Conservation (phyloP, 92 coral and sea anemone species). For the Porites cylindrica region DNA sequence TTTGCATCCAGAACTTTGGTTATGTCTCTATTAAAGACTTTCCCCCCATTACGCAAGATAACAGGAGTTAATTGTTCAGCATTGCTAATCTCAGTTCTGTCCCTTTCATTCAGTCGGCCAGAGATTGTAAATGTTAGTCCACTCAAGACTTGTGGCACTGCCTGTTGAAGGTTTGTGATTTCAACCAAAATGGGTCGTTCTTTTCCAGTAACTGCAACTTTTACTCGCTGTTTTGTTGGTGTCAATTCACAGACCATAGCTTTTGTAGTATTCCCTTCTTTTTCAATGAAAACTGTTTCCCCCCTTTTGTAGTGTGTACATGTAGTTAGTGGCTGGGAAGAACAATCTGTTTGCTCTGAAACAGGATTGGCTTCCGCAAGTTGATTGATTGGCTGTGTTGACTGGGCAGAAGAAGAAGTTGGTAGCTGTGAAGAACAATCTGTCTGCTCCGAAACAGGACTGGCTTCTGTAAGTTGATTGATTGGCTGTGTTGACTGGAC, state of each 20-base stretch:
- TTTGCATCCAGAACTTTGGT: conserved; percentile 45
- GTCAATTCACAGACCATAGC: conserved; percentile 31
- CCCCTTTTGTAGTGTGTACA: conserved; percentile 7
- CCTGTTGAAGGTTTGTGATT: conserved; percentile 31
- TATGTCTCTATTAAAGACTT: conserved; percentile 37
- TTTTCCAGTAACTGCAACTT: conserved; percentile 43
- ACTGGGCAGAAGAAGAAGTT: background rate
- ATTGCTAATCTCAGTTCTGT: conserved; percentile 36
- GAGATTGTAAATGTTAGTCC: conserved; percentile 39
- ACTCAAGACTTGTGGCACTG: conserved; percentile 41
- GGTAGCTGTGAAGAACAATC: conserved; percentile 22
- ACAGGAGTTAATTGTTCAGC: conserved; percentile 32
- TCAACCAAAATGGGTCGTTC: conserved; percentile 47
- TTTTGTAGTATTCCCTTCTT: background rate
- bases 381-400: background rate
- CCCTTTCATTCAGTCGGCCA: conserved; percentile 34
- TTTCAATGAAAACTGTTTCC: conserved; percentile 19
- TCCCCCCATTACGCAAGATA: conserved; percentile 43
- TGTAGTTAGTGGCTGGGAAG: background rate
- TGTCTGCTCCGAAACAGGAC: conserved; percentile 42
- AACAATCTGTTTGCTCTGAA: conserved; percentile 34
- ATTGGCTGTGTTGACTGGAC: too few species aligned
- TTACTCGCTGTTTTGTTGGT: conserved; percentile 32
- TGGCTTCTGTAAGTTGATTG: conserved; percentile 8
- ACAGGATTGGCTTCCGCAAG: conserved; percentile 22